Percentiles rank a stretch among this genome's conserved stretches.
These are phyloP conservation scores for Gryllus bimaculatus DNA, from an alignment of 1,140 invertebrate species.

Conservation along the genomic window DNA sequence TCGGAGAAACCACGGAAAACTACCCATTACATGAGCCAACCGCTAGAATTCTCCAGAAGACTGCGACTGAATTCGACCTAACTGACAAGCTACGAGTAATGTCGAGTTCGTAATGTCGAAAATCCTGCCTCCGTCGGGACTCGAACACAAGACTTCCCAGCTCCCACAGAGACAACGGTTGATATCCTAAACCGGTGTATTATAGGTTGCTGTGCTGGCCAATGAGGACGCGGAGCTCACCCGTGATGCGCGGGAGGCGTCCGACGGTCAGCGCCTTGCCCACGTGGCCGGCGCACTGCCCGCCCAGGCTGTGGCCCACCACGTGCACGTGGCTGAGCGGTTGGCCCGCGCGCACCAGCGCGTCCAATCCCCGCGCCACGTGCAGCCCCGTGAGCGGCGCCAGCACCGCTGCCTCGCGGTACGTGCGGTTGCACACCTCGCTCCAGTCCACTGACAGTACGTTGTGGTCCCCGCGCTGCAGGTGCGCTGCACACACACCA, in stretches of 20 bases:
- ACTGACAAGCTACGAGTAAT: too few species aligned
- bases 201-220: too few species aligned
- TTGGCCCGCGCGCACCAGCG: conserved; percentile 21
- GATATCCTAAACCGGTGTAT: too few species aligned
- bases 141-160: too few species aligned
- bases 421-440: conserved; percentile 9
- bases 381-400: neutral
- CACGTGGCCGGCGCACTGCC: conserved; percentile 30
- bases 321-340: conserved; percentile 29
- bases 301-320: conserved; percentile 33
- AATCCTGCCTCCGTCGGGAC: too few species aligned
- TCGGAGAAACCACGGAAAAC: too few species aligned
- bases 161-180: too few species aligned
- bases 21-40: too few species aligned
- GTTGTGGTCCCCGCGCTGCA: conserved; percentile 25
- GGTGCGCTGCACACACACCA: conserved; percentile 20
- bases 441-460: conserved; percentile 27
- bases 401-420: conserved; percentile 5
- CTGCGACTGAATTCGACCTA: neutral
- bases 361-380: conserved; percentile 21
- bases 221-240: too few species aligned
- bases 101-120: neutral
- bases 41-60: too few species aligned
- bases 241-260: conserved; percentile 10
- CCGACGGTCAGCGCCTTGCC: conserved; percentile 25